Evolutionary conservation across 2,888 invertebrate species (phyloP).

Genomic region (Plagodis pulveraria): DNA sequence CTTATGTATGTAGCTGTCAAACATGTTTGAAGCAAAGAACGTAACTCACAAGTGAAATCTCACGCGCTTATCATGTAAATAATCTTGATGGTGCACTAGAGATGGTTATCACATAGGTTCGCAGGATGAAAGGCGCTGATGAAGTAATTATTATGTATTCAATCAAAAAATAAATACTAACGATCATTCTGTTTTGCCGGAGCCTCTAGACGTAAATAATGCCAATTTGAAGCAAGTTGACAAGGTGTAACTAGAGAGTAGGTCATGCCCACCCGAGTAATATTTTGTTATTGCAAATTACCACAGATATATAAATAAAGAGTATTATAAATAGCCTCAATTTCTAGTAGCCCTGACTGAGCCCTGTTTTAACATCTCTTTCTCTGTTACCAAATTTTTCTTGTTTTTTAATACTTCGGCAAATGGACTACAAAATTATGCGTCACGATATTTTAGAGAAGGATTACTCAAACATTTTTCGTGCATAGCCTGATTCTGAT

Average conservation of each 20-base stretch:
- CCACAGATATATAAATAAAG: no score
- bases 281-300: no score
- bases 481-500: no score
- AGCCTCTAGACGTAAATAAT: background rate
- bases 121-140: slow-evolving; percentile 16
- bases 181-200: slow-evolving; percentile 3
- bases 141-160: slow-evolving; percentile 4
- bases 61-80: slow-evolving; percentile 24
- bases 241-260: background rate
- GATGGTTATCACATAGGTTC: slow-evolving; percentile 24
- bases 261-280: background rate
- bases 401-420: no score
- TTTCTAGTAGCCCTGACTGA: background rate
- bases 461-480: no score
- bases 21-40: slow-evolving; percentile 20
- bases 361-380: no score
- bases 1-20: slow-evolving; percentile 21
- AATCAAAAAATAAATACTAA: background rate
- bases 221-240: background rate
- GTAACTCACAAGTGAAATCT: slow-evolving; percentile 29
- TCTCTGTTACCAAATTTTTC: no score
- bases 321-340: background rate
- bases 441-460: no score
- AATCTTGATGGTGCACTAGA: slow-evolving; percentile 26
- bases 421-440: no score